Percentiles rank a stretch among this genome's conserved stretches.
Conservation (phyloP, 2,113 vertebrate genomes). For the Cynoglossus semilaevis region DNA sequence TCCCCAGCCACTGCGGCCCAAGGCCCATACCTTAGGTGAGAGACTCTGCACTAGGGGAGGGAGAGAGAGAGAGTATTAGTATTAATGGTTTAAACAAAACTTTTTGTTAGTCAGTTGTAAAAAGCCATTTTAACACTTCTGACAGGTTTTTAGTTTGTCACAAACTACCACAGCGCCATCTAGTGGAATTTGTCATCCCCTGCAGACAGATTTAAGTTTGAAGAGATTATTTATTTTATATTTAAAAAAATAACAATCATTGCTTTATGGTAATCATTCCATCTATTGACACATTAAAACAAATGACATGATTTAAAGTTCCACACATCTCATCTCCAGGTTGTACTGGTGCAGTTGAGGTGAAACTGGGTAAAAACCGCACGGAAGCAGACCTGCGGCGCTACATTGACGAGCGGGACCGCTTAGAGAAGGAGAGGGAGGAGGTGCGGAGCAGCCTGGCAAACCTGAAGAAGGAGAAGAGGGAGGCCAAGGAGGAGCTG, state of each 20-base stretch:
- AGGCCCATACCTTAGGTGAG: constrained; percentile 54
- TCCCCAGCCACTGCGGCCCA: constrained; percentile 54
- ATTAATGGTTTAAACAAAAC: too few relatives aligned
- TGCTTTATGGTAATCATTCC: too few relatives aligned
- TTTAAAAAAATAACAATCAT: too few relatives aligned
- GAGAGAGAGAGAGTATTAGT: neutral
- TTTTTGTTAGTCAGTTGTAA: too few relatives aligned
- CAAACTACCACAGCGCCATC: constrained; percentile 39
- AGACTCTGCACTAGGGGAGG: too few relatives aligned
- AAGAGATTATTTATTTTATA: neutral
- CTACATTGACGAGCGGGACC: constrained; percentile 87
- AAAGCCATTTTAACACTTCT: too few relatives aligned
- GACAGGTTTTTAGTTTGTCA: too few relatives aligned
- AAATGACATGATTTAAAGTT: too few relatives aligned
- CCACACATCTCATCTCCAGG: constrained; percentile 32
- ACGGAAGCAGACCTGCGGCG: constrained; percentile 87
- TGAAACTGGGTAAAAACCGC: constrained; percentile 92
- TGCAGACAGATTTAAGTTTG: constrained; percentile 11
- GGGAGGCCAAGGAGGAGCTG: constrained; percentile 80
- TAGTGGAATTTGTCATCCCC: constrained; percentile 33
- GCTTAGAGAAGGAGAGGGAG: constrained; percentile 87
- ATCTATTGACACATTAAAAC: too few relatives aligned
- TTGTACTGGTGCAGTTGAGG: constrained; percentile 74
- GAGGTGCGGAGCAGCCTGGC: constrained; percentile 85
- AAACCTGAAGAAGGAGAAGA: constrained; percentile 84